Base-by-base conservation (phyloP, 2,797 vertebrate genomes). In the Microctenopoma lineatum region DNA sequence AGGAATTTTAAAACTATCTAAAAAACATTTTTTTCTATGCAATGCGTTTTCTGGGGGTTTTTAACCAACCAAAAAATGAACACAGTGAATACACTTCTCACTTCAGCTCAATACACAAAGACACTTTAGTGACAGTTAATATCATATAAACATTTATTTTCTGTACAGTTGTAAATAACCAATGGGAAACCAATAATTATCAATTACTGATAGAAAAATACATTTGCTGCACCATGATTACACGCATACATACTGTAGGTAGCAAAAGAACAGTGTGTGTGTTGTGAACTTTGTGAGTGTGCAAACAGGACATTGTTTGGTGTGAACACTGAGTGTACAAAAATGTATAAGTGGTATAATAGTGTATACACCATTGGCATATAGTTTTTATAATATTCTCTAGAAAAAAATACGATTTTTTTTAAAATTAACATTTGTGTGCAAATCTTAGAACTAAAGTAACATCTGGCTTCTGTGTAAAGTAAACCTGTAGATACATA, bases 71-170 rank as follows among this genome's bases (percentile, higher is more conserved):
- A 2, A 34, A 7, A 8, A 34, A 8, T 8, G 32, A 34, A 34
- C 32, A 34, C 32, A 21, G 21, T 34, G 9, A 34, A 34, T 34
- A 34, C 32, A 34, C 7, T 41, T n/a, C n/a, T 45, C 8, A 18
- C 44, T 18, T 8, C 7, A 45, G 1, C n/a, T 45, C 18, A 18
- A 18, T 1, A 45, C 5, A 75, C 3, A 53, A 29, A 72, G 10
- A 74, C 10, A 67, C 32, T 4, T 4, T 8, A 29, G 14, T 50
- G 38, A 70, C 62, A 56, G 61, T 70, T 77, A 26, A 73, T 74
- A 84, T 79, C 21, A 57, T 84, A 89, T 68, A 91, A 90, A 90
- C 87, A 89, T 93, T 91, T 92, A 93, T 90, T 92, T 72, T 88
- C 78, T 88, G 80, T 70, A 90, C 80, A 84, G 67, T 60, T 38